Base-by-base conservation (phyloP, 2,888 invertebrate species). In the Eristalinus sepulchralis region DNA sequence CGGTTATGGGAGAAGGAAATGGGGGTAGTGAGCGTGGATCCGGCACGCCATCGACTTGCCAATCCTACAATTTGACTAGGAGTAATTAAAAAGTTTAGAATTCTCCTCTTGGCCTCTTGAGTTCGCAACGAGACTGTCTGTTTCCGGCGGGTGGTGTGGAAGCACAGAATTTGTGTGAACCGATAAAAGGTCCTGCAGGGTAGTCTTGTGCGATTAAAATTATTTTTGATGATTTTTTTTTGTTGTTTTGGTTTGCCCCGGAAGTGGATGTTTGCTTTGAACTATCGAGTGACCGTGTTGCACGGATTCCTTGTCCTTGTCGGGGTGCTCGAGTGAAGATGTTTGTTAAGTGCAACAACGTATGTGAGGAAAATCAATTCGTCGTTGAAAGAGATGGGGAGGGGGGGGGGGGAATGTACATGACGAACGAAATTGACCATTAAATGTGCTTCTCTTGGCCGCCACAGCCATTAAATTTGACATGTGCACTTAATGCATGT, bases 71-170 rank as follows among this genome's bases (percentile, higher is more conserved):
- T 70, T 55, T 22, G 39, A 53, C 64, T 5, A 70, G 55, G 53
- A 80, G 80, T 80, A 83, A 83, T 83, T 83, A 83, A 83, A 83
- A 83, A 83, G 75, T 83, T 83, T 72, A 53, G 39, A 79, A 73
- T 57, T 70, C 75, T 59, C 24, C 27, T 10, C 24, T 27, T 31
- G 11, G n/a, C n/a, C 60, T 27, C 20, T 70, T 70, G 53, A 75
- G 67, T 64, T 36, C 34, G 24, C 66, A 47, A 33, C 83, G 64
- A 27, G 27, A 36, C 73, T 73, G 57, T 73, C 73, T 64, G 73
- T 64, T 73, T 17, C 17, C 0, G 17, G 47, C 57, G 34, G 5
- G 27, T 27, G 27, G 59, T 39, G 67, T 34, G 24, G 8, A 17
- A 13, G 53, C 47, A 47, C 8, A 17, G 17, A 47, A 76, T 68